phyloP scores from a whole-genome alignment of 2,888 invertebrate species.

The Vanessa cardui region DNA sequence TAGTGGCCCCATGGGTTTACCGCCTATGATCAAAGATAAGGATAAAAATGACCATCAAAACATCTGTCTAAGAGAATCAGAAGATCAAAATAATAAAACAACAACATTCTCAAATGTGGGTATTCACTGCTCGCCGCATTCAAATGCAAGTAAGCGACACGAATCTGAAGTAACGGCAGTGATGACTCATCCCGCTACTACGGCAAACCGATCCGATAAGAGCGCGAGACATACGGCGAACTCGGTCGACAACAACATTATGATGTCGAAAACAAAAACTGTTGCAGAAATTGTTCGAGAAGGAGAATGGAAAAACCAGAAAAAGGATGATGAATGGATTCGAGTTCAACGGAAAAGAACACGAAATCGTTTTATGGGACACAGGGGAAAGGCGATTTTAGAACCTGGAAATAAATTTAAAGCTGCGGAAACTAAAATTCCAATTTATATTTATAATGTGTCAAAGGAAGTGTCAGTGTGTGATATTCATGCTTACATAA shows the following conservation, averaged over 20 bases:
- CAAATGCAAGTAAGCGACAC: not conserved
- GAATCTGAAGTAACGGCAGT: slow-evolving; percentile 2
- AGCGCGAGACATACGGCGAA: slow-evolving; percentile 23
- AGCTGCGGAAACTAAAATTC: slow-evolving; percentile 39
- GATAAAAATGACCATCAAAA: slow-evolving; percentile 14
- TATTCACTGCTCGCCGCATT: slow-evolving; percentile 8
- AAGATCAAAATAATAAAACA: slow-evolving; percentile 4
- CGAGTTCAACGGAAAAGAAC: slow-evolving; percentile 29
- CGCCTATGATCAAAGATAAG: slow-evolving; percentile 3
- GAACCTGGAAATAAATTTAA: slow-evolving; percentile 31
- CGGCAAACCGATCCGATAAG: not conserved
- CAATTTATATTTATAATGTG: slow-evolving; percentile 42
- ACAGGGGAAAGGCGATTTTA: slow-evolving; percentile 26
- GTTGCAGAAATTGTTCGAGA: slow-evolving; percentile 14
- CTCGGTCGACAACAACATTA: slow-evolving; percentile 1
- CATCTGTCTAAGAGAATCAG: slow-evolving; percentile 3
- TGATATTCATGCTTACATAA: slow-evolving; percentile 38
- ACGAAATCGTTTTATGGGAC: slow-evolving; percentile 33
- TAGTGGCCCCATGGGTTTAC: slow-evolving; percentile 39
- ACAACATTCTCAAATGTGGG: slow-evolving; percentile 3
- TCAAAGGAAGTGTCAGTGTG: slow-evolving; percentile 31
- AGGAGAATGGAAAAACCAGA: slow-evolving; percentile 22
- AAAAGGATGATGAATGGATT: slow-evolving; percentile 24
- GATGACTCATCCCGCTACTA: slow-evolving; percentile 15
- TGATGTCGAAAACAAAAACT: slow-evolving; percentile 9